phyloP scores from a whole-genome alignment of 37 sponge, comb jelly and placozoan genomes.

The Amphimedon queenslandica region DNA sequence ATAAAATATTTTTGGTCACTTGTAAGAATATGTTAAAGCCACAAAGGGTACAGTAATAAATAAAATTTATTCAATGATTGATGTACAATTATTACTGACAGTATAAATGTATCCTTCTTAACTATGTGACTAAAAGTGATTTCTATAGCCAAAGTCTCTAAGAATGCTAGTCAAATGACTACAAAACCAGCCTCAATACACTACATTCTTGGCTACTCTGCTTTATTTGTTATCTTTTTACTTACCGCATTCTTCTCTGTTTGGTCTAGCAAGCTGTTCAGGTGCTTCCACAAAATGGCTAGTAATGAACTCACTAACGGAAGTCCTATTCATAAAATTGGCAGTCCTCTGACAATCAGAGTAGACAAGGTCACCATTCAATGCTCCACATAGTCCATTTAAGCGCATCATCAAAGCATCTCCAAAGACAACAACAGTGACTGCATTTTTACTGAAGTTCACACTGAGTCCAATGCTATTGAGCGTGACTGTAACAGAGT shows the following conservation, averaged over 20 bases:
- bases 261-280: conserved; percentile 12
- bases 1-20: no score
- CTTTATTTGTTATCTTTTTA: no score
- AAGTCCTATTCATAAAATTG: not conserved
- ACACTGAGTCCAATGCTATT: not conserved
- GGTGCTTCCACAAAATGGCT: conserved; percentile 18
- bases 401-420: not conserved
- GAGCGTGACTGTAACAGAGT: not conserved
- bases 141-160: no score
- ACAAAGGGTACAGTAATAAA: no score
- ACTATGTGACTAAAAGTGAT: no score
- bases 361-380: conserved; percentile 8
- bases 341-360: conserved; percentile 5
- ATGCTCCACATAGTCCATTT: conserved; percentile 23
- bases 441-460: not conserved
- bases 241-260: conserved; percentile 37
- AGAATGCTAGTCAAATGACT: no score
- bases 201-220: no score
- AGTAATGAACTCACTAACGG: conserved; percentile 7
- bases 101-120: no score
- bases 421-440: not conserved
- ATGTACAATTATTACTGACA: no score
- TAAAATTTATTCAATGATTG: no score
- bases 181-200: no score
- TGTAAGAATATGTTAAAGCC: no score